Evolutionary conservation across 1,140 invertebrate species (phyloP).

Genomic region (Agrilus planipennis): DNA sequence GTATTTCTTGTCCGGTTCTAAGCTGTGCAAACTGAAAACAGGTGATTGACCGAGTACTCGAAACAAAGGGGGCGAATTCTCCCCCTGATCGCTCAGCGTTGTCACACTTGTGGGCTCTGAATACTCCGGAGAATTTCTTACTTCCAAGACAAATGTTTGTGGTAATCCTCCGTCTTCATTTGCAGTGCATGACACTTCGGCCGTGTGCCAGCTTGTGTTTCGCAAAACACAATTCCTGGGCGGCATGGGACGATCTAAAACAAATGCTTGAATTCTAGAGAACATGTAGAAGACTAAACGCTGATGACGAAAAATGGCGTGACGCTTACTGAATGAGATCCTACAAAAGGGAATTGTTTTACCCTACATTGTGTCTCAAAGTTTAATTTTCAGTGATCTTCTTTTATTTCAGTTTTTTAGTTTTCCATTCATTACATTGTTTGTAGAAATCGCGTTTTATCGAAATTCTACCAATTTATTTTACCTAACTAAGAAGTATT

Average conservation of each 20-base stretch:
- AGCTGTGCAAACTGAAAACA: slow-evolving; percentile 49
- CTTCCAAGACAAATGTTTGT: slow-evolving; percentile 73
- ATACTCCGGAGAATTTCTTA: slow-evolving; percentile 50
- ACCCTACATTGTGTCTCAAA: too few relatives aligned
- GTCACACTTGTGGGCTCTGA: slow-evolving; percentile 35
- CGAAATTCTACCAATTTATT: too few relatives aligned
- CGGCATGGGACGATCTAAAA: slow-evolving; percentile 51
- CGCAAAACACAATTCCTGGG: slow-evolving; percentile 54
- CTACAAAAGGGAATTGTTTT: too few relatives aligned
- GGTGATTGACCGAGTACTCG: slow-evolving; percentile 47
- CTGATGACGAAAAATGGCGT: too few relatives aligned
- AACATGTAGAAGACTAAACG: too few relatives aligned
- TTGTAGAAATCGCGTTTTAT: too few relatives aligned
- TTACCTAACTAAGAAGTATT: too few relatives aligned
- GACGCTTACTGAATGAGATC: too few relatives aligned
- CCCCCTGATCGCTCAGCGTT: slow-evolving; percentile 48
- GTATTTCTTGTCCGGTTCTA: slow-evolving; percentile 54
- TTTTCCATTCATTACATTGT: too few relatives aligned
- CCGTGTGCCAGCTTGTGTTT: slow-evolving; percentile 41
- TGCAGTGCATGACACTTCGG: slow-evolving; percentile 63
- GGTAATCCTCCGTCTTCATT: slow-evolving; percentile 70
- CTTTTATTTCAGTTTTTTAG: too few relatives aligned
- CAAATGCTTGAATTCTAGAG: too few relatives aligned
- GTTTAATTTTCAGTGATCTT: too few relatives aligned
- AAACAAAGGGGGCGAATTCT: slow-evolving; percentile 38